These are phyloP conservation scores for Copidosoma floridanum DNA, from an alignment of 1,140 invertebrate species.

Conservation along the genomic window DNA sequence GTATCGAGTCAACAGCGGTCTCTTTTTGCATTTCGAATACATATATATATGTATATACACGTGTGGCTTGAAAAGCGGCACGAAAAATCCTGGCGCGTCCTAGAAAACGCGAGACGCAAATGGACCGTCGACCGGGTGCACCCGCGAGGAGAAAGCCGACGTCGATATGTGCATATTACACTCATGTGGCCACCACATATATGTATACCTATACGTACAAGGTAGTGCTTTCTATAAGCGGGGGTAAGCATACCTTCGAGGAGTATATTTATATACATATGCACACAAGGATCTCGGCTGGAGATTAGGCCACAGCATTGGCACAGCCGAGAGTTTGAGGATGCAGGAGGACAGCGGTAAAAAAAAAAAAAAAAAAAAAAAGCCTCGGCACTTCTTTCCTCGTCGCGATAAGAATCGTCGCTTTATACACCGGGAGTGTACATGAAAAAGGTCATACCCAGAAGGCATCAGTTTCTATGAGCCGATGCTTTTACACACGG, in stretches of 20 bases:
- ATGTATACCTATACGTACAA: too few relatives aligned
- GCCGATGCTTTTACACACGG: too few relatives aligned
- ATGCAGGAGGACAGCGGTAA: background rate
- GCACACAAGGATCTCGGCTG: background rate
- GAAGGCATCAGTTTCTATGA: constrained; percentile 10
- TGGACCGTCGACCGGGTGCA: background rate
- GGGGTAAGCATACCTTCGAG: too few relatives aligned
- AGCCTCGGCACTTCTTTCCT: too few relatives aligned
- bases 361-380: too few relatives aligned
- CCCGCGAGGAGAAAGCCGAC: background rate
- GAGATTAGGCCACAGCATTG: background rate
- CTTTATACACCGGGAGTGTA: background rate
- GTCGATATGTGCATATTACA: too few relatives aligned
- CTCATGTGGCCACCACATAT: too few relatives aligned
- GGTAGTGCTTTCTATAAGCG: too few relatives aligned
- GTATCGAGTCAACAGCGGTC: too few relatives aligned
- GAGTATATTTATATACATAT: background rate
- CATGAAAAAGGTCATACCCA: constrained; percentile 5
- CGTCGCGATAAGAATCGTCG: constrained; percentile 3
- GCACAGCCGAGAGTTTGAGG: background rate
- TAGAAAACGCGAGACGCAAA: background rate
- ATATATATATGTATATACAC: too few relatives aligned
- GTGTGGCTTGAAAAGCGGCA: background rate
- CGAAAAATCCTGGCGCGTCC: background rate
- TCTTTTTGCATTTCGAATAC: too few relatives aligned